These are phyloP conservation scores for Craniophora ligustri DNA, from an alignment of 2,888 invertebrate species.

Conservation along the genomic window DNA sequence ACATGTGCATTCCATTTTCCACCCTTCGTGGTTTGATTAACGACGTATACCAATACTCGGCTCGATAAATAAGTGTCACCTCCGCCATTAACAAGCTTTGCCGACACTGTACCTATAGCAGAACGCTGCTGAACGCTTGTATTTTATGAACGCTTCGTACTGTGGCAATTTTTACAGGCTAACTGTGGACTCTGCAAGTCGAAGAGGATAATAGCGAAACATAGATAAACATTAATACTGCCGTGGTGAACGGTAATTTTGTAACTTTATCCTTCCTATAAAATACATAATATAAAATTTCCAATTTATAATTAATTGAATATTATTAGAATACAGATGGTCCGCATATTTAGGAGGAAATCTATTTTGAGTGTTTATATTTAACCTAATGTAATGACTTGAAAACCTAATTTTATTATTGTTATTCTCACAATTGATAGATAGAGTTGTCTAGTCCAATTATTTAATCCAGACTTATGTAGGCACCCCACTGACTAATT, in stretches of 20 bases:
- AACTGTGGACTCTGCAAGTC: constrained; percentile 16
- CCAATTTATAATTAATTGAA: constrained; percentile 15
- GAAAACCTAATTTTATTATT: too few species aligned
- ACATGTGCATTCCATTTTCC: constrained; percentile 35
- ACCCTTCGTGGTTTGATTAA: constrained; percentile 39
- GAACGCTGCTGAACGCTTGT: constrained; percentile 12
- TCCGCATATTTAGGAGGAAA: neutral
- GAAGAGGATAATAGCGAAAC: constrained; percentile 28
- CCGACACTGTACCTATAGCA: constrained; percentile 28
- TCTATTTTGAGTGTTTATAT: constrained; percentile 4
- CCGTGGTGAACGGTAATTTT: constrained; percentile 16
- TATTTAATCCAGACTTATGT: constrained; percentile 6
- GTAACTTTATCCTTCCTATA: constrained; percentile 44
- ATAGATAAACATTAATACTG: constrained; percentile 26
- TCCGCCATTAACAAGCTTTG: constrained; percentile 30
- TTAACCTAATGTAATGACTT: too few species aligned
- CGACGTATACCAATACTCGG: constrained; percentile 26
- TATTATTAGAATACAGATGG: neutral
- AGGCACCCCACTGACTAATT: constrained; percentile 18
- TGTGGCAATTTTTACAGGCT: constrained; percentile 26
- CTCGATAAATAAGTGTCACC: constrained; percentile 48
- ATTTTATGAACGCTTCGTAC: constrained; percentile 38
- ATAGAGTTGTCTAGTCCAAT: too few species aligned
- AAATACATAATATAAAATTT: constrained; percentile 16
- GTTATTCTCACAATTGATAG: too few species aligned